phyloP scores from a whole-genome alignment of 2,797 vertebrate species.

The Sebastolobus altivelis region DNA sequence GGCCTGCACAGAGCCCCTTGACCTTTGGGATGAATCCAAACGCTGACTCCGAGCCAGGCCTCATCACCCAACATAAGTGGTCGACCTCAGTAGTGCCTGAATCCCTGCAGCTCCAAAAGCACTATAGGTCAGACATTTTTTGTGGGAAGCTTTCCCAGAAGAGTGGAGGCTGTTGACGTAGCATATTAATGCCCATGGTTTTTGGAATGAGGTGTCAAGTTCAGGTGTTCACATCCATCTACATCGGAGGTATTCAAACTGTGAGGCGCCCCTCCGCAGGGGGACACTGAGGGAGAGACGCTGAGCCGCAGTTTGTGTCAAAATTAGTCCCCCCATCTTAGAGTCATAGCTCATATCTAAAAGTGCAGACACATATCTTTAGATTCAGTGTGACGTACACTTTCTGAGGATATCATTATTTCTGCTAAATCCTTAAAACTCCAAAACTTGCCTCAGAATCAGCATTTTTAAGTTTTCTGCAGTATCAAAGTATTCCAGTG shows the following conservation, averaged over 20 bases:
- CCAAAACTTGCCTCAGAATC: neutral
- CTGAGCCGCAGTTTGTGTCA: neutral
- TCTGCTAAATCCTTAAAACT: neutral
- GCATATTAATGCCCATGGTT: slow-evolving; percentile 6
- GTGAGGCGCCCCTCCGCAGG: neutral
- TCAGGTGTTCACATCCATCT: slow-evolving; percentile 12
- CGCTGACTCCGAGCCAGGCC: neutral
- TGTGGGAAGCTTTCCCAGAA: slow-evolving; percentile 4
- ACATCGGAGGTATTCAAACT: slow-evolving; percentile 23
- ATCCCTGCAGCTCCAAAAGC: slow-evolving; percentile 1
- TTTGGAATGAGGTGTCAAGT: slow-evolving; percentile 3
- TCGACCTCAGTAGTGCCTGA: neutral
- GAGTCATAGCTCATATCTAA: slow-evolving; percentile 4
- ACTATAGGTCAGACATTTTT: neutral
- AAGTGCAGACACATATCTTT: neutral
- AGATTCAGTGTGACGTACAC: slow-evolving; percentile 6
- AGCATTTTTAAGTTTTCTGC: neutral
- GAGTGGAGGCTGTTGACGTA: neutral
- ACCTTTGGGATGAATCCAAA: slow-evolving; percentile 11
- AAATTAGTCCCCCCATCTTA: slow-evolving; percentile 7
- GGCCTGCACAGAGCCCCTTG: neutral
- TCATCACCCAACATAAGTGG: slow-evolving; percentile 12
- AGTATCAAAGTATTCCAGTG: neutral
- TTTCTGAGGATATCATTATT: neutral
- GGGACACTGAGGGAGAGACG: neutral